These are phyloP conservation scores for Siphamia tubifer DNA, from an alignment of 2,113 vertebrate species.

Conservation along the genomic window DNA sequence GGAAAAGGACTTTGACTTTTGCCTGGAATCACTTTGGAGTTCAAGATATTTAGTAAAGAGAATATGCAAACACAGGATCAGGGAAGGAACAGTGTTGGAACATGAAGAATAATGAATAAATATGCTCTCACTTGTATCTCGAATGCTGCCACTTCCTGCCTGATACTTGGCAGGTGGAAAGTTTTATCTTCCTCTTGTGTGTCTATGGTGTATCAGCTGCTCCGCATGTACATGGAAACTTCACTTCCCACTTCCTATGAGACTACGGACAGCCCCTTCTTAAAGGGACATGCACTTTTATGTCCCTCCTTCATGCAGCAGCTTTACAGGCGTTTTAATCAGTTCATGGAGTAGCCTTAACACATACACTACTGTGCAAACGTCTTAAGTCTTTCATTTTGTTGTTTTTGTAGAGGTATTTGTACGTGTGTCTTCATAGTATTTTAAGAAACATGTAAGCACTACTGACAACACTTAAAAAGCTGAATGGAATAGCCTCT, in stretches of 20 bases:
- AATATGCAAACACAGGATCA: not conserved
- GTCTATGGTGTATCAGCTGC: constrained; percentile 1
- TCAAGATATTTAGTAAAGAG: not conserved
- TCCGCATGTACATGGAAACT: not conserved
- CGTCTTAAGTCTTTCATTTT: too few relatives aligned
- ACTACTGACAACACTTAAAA: too few relatives aligned
- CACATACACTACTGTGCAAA: too few relatives aligned
- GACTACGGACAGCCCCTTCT: constrained; percentile 47
- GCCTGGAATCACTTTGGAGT: not conserved
- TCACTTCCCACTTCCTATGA: constrained; percentile 61
- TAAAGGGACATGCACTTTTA: constrained; percentile 71
- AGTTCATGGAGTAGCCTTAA: too few relatives aligned
- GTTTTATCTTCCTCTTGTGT: not conserved
- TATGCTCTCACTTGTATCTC: constrained; percentile 14
- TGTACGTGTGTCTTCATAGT: too few relatives aligned
- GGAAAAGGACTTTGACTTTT: constrained; percentile 54
- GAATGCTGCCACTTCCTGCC: not conserved
- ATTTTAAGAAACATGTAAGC: too few relatives aligned
- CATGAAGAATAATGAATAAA: not conserved
- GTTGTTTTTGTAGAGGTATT: too few relatives aligned
- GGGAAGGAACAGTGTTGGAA: not conserved
- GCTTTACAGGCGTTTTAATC: not conserved
- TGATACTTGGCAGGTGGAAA: not conserved
- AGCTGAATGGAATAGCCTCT: too few relatives aligned
- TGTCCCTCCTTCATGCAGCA: not conserved